phyloP scores from a whole-genome alignment of 2,888 invertebrate genomes.

The Calliopum simillimum region DNA sequence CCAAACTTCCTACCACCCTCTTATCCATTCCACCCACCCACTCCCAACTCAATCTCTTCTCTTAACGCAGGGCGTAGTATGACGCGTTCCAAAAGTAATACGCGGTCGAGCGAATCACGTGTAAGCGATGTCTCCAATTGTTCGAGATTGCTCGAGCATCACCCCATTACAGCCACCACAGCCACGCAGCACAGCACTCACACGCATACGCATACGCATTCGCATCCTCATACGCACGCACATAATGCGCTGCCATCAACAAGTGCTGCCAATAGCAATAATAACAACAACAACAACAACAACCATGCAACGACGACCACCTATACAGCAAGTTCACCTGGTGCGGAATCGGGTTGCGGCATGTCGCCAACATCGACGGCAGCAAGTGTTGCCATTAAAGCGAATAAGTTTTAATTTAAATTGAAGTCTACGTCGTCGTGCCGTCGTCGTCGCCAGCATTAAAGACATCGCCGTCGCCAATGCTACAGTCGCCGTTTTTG shows the following conservation, averaged over 20 bases:
- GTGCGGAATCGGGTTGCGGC: slow-evolving; percentile 55
- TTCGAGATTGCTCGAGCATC: slow-evolving; percentile 64
- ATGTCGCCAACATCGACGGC: slow-evolving; percentile 50
- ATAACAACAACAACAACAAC: slow-evolving; percentile 40
- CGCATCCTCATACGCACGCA: slow-evolving; percentile 43
- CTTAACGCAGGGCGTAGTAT: slow-evolving; percentile 60
- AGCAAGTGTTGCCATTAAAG: slow-evolving; percentile 48
- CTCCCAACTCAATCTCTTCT: slow-evolving; percentile 28
- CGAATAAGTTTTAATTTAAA: slow-evolving; percentile 62
- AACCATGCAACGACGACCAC: slow-evolving; percentile 49
- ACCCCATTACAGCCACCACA: slow-evolving; percentile 54
- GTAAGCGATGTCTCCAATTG: slow-evolving; percentile 66
- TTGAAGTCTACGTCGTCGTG: not conserved
- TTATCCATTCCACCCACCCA: not conserved
- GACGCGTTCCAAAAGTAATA: slow-evolving; percentile 66
- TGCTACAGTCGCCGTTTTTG: not conserved
- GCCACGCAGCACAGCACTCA: slow-evolving; percentile 41
- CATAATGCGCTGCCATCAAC: slow-evolving; percentile 39
- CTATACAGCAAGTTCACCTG: slow-evolving; percentile 54
- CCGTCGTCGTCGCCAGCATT: not conserved
- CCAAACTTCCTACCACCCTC: too few species aligned
- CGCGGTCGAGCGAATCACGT: slow-evolving; percentile 66
- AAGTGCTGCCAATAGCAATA: slow-evolving; percentile 35
- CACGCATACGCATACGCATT: slow-evolving; percentile 47
- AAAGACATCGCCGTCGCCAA: not conserved